Evolutionary conservation across 2,888 invertebrate genomes (phyloP), one percentile per base, ranked within the genome.

Genomic region (Luffia ferchaultella): DNA sequence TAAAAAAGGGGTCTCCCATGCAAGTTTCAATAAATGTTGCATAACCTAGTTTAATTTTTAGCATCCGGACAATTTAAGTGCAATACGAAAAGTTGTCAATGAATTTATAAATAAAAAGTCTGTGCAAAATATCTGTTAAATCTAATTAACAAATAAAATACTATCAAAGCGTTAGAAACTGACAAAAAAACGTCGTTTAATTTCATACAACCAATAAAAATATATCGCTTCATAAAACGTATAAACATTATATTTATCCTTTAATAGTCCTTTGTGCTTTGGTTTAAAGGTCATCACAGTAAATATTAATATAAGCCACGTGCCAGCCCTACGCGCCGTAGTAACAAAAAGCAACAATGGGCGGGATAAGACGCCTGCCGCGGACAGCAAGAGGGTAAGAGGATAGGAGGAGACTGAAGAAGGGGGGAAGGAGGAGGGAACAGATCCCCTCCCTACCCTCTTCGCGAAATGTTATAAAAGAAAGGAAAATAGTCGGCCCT

Each of bases 381-480:
- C 48, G 48, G 48, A 48, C 48, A 48, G 41, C 46, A 18, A 40
- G 42, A 18, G 20, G 41, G 42, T 41, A 40, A 12, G 30, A 3
- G 30, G 30, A 3, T 3, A 12, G 30, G 30, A 3, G 3, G 30
- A 12, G 30, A 12, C 12, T 30, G 30, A 7, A 3, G 30, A 12
- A 12, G 5, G 3, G 3, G 30, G 30, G 30, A 12, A 12, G 30
- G 30, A 3, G 30, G 12, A 30, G 12, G 30, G 30, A 12, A 12
- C 5, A 3, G 12, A 12, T 30, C 30, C 5, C 12, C 30, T 30
- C 30, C 30, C 30, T 3, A 7, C 30, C 30, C 30, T 12, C 30
- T 30, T 53, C 59, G 59, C 67, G 57, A 61, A 70, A 71, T 64
- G 68, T 70, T 70, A 67, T 65, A 68, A 73, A 75, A 71, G 72